Conservation (phyloP, 2,888 invertebrate genomes). For the Ametastegia equiseti region DNA sequence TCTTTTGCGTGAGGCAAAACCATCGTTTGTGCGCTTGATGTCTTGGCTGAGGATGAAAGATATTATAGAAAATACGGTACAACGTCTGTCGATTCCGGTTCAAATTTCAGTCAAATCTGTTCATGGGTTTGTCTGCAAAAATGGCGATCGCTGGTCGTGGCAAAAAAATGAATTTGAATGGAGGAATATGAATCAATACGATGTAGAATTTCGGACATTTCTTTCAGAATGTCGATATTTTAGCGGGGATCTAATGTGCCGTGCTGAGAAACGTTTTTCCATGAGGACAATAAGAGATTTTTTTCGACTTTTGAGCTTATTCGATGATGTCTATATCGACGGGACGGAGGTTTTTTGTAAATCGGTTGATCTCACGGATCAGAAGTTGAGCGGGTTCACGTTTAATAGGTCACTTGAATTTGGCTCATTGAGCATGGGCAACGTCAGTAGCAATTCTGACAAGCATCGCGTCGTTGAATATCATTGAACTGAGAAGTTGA, state of each 20-base stretch:
- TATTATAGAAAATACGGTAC: too few relatives aligned
- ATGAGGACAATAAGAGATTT: not conserved
- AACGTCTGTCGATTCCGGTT: too few relatives aligned
- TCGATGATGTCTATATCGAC: not conserved
- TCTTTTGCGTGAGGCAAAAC: too few relatives aligned
- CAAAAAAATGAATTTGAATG: not conserved
- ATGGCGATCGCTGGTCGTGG: too few relatives aligned
- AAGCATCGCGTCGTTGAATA: slow-evolving; percentile 31
- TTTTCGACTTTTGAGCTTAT: not conserved
- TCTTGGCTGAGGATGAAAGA: too few relatives aligned
- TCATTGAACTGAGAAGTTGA: slow-evolving; percentile 16
- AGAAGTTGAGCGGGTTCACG: not conserved
- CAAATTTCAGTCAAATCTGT: too few relatives aligned
- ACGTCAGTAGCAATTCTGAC: slow-evolving; percentile 27
- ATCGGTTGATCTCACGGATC: not conserved
- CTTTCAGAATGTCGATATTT: not conserved
- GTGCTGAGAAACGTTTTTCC: not conserved
- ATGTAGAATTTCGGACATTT: not conserved
- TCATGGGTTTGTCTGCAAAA: too few relatives aligned
- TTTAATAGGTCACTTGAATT: slow-evolving; percentile 36
- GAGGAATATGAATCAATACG: not conserved
- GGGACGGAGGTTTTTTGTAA: not conserved
- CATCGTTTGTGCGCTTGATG: too few relatives aligned
- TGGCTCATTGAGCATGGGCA: slow-evolving; percentile 32
- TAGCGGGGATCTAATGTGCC: too few relatives aligned